These are phyloP conservation scores for Drosophila aff. DNA, from an alignment of 1,140 invertebrate genomes.

Conservation along the genomic window DNA sequence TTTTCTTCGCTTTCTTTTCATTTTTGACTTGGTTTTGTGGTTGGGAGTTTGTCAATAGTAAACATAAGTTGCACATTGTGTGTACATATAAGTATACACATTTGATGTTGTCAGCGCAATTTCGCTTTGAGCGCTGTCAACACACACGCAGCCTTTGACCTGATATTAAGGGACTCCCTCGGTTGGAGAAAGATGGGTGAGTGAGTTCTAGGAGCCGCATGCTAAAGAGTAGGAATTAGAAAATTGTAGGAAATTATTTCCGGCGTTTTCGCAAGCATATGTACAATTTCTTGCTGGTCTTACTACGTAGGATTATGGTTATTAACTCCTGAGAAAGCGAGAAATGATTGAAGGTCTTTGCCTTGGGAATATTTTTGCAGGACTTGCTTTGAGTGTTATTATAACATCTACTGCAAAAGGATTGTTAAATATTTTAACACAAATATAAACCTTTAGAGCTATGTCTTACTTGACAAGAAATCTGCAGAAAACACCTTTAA, in stretches of 20 bases:
- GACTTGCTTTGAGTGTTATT: background rate
- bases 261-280: slow-evolving; percentile 32
- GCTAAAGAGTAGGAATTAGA: slow-evolving; percentile 30
- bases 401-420: background rate
- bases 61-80: slow-evolving; percentile 77
- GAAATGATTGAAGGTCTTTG: slow-evolving; percentile 15
- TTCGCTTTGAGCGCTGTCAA: slow-evolving; percentile 55
- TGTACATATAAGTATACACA: slow-evolving; percentile 38
- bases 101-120: slow-evolving; percentile 73
- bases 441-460: background rate
- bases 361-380: background rate
- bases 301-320: slow-evolving; percentile 4
- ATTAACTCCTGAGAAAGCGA: slow-evolving; percentile 15
- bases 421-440: too few species aligned
- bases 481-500: background rate
- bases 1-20: background rate
- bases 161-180: slow-evolving; percentile 32
- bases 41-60: slow-evolving; percentile 74
- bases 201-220: background rate
- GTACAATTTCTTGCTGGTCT: slow-evolving; percentile 8
- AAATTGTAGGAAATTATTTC: slow-evolving; percentile 36
- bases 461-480: background rate
- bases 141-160: slow-evolving; percentile 65
- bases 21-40: slow-evolving; percentile 1
- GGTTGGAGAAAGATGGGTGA: background rate